phyloP scores from a whole-genome alignment of 2,888 invertebrate genomes.

The Melanostoma scalare region DNA sequence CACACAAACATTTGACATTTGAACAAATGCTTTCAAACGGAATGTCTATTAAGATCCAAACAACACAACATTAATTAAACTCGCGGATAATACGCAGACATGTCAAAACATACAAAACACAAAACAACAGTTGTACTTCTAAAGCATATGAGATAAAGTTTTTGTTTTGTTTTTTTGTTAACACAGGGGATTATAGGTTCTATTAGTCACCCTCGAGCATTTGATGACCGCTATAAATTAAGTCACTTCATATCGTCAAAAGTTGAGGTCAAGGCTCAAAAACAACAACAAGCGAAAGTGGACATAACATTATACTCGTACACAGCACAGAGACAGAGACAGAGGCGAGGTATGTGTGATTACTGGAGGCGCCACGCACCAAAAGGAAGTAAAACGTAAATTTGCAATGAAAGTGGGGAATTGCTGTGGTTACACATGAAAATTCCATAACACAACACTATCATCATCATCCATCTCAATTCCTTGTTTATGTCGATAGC shows the following conservation, averaged over 20 bases:
- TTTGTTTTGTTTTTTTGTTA: background rate
- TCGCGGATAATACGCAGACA: background rate
- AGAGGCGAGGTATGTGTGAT: too few relatives aligned
- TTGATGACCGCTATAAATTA: conserved; percentile 25
- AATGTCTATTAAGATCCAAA: too few relatives aligned
- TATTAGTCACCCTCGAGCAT: conserved; percentile 18
- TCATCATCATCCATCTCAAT: conserved; percentile 2
- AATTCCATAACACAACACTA: conserved; percentile 19
- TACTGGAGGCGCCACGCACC: conserved; percentile 12
- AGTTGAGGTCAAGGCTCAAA: conserved; percentile 35
- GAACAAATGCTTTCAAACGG: too few relatives aligned
- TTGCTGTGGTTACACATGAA: background rate
- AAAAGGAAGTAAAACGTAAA: conserved; percentile 1
- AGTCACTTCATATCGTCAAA: conserved; percentile 26
- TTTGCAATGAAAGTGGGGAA: background rate
- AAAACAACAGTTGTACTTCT: conserved; percentile 1
- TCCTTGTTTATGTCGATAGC: conserved; percentile 13
- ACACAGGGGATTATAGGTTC: background rate
- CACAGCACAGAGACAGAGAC: too few relatives aligned
- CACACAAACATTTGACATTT: too few relatives aligned
- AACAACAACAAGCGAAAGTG: background rate
- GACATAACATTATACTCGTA: too few relatives aligned
- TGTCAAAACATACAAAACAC: conserved; percentile 23
- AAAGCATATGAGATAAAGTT: conserved; percentile 8
- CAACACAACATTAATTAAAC: too few relatives aligned